Evolutionary conservation across 2,797 vertebrate species (phyloP).

Genomic region (Catamblyrhynchus diadema): DNA sequence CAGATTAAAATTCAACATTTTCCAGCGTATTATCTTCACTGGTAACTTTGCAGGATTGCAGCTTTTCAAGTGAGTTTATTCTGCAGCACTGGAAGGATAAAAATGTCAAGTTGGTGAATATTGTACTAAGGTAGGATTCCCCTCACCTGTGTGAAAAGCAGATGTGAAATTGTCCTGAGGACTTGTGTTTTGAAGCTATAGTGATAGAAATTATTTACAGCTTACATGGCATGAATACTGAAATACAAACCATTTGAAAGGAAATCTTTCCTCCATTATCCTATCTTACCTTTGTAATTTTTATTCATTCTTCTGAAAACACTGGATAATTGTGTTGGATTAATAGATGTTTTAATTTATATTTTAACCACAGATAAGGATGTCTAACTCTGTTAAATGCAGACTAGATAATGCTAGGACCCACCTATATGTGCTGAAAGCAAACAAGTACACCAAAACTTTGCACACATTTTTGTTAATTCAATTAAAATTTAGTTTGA

Average conservation of each 20-base stretch:
- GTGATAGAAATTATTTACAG: neutral
- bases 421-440: neutral
- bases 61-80: neutral
- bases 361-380: constrained; percentile 1
- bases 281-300: neutral
- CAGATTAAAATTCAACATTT: neutral
- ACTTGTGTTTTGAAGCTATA: constrained; percentile 10
- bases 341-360: neutral
- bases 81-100: neutral
- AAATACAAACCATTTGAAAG: neutral
- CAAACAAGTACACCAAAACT: neutral
- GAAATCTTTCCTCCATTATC: neutral
- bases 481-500: neutral
- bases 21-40: neutral
- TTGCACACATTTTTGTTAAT: neutral
- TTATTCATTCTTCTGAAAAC: neutral
- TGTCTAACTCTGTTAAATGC: neutral
- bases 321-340: neutral
- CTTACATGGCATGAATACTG: neutral
- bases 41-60: neutral
- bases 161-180: constrained; percentile 4
- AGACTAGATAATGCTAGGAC: neutral
- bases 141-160: neutral
- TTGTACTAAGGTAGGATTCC: neutral
- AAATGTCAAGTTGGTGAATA: neutral